These are phyloP conservation scores for Rhynchomys soricoides DNA, from an alignment of 2,113 vertebrate genomes.

Conservation along the genomic window DNA sequence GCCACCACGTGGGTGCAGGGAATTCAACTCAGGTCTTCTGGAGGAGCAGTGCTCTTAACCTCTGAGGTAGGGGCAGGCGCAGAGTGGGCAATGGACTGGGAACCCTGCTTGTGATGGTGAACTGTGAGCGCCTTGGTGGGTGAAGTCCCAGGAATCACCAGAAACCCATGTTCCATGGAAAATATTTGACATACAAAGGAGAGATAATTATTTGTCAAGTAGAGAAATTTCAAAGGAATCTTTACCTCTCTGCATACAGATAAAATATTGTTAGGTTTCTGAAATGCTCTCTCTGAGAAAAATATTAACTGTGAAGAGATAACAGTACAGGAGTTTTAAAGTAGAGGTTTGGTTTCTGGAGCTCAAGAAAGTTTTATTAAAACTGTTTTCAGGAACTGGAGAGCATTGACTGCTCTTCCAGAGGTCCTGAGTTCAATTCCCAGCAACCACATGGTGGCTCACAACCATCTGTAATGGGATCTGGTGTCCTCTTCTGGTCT, in stretches of 20 bases:
- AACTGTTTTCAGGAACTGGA: slow-evolving; percentile 29
- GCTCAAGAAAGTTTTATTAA: slow-evolving; percentile 26
- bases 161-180: slow-evolving; percentile 28
- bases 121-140: neutral
- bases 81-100: neutral
- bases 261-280: slow-evolving; percentile 43
- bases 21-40: neutral
- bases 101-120: neutral
- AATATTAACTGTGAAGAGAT: slow-evolving; percentile 10
- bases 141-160: neutral
- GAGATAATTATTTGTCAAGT: slow-evolving; percentile 26
- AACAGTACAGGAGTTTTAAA: neutral
- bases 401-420: too few relatives aligned
- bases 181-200: neutral
- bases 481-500: too few relatives aligned
- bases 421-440: too few relatives aligned
- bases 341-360: neutral
- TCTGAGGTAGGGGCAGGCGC: neutral
- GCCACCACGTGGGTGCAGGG: neutral
- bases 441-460: too few relatives aligned
- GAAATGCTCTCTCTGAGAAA: slow-evolving; percentile 55
- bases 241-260: slow-evolving; percentile 24
- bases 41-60: neutral
- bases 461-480: too few relatives aligned
- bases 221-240: slow-evolving; percentile 51